These are phyloP conservation scores for Hirundichthys speculiger DNA, from an alignment of 2,113 vertebrate species.

Conservation along the genomic window DNA sequence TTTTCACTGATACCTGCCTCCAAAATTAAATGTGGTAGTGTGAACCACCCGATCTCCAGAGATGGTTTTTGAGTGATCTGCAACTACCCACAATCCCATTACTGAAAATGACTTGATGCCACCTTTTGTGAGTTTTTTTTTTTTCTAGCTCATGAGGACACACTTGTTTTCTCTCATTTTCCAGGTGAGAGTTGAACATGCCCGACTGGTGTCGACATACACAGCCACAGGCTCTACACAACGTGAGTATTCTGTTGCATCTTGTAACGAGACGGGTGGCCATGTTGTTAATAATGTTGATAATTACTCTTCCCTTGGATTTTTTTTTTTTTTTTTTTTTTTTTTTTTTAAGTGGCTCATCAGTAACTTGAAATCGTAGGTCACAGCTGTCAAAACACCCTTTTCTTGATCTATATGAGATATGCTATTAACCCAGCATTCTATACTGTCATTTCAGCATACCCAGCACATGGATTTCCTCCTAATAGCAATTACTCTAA, in stretches of 20 bases:
- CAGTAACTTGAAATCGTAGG: slow-evolving; percentile 50
- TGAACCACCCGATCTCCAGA: slow-evolving; percentile 74
- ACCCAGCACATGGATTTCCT: slow-evolving; percentile 79
- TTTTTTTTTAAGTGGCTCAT: slow-evolving; percentile 42
- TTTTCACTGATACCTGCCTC: slow-evolving; percentile 78
- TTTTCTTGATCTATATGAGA: slow-evolving; percentile 34
- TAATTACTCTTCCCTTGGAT: slow-evolving; percentile 36
- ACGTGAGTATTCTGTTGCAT: slow-evolving; percentile 63
- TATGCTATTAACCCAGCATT: slow-evolving; percentile 68
- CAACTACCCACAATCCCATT: slow-evolving; percentile 68
- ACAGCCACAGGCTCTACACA: slow-evolving; percentile 76
- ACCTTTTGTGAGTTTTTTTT: neutral
- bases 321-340: slow-evolving; percentile 36
- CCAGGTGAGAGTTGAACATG: slow-evolving; percentile 78
- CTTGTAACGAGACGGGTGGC: slow-evolving; percentile 21
- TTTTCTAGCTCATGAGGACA: neutral
- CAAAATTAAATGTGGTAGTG: slow-evolving; percentile 68
- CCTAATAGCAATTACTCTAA: slow-evolving; percentile 82
- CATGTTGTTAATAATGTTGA: slow-evolving; percentile 39
- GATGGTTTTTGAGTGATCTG: slow-evolving; percentile 63
- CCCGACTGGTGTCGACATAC: slow-evolving; percentile 66
- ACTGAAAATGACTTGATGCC: neutral
- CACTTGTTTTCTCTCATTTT: neutral
- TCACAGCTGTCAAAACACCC: slow-evolving; percentile 55
- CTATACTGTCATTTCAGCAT: slow-evolving; percentile 83